Conservation (phyloP, 1,140 invertebrate genomes). For the Akabosia matsudoensis region DNA sequence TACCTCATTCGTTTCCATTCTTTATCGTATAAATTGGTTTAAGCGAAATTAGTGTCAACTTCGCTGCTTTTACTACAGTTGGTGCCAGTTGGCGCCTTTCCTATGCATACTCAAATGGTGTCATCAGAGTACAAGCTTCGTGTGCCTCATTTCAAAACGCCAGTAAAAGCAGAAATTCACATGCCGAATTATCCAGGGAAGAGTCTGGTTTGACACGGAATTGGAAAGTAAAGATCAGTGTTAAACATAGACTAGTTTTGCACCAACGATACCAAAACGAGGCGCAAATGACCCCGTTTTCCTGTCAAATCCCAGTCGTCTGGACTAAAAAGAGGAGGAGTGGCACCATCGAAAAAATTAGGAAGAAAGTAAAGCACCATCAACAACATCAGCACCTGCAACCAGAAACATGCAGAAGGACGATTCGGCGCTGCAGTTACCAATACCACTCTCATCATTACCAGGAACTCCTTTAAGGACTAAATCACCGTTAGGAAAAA, state of each 20-base stretch:
- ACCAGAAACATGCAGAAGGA: background rate
- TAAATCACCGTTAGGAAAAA: background rate
- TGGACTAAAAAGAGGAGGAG: background rate
- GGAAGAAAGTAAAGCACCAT: background rate
- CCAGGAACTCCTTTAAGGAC: background rate
- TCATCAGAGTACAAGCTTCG: background rate
- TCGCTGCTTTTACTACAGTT: background rate
- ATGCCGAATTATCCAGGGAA: no score
- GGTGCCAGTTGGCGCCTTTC: background rate
- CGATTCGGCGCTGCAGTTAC: background rate
- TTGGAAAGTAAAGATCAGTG: background rate
- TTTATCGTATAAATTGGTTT: background rate
- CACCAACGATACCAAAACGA: background rate
- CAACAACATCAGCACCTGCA: background rate
- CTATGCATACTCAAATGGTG: background rate
- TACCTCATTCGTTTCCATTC: background rate
- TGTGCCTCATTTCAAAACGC: background rate
- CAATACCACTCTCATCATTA: background rate
- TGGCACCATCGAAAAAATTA: background rate
- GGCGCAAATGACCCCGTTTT: background rate
- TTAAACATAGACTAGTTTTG: background rate
- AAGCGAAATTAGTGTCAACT: background rate
- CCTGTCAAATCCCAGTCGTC: background rate
- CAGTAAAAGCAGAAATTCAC: background rate
- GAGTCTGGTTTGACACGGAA: no score